Base-by-base conservation (phyloP, 2,888 invertebrate genomes). In the Drosophila tripunctata region DNA sequence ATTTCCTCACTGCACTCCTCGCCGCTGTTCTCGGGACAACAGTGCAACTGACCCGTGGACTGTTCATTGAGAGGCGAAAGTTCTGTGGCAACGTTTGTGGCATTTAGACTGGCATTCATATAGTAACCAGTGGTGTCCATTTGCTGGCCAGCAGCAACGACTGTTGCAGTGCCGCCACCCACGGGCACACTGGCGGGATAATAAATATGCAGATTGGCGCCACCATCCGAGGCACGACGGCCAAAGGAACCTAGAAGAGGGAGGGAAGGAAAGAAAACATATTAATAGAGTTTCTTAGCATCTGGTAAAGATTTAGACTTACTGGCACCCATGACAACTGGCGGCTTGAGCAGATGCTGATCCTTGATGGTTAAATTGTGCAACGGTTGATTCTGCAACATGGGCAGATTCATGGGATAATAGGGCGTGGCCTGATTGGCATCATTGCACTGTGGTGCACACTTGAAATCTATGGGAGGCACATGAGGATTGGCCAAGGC, bases 221-320 rank as follows among this genome's bases (percentile, higher is more conserved):
- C 98, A 78, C 98, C 98, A 92, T 98, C 98, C 35, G 98, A 98
- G 50, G 98, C 98, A 78, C 98, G 94, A 35, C 98, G 94, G 4
- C 97, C 97, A 92, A 97, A 96, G 47, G 95, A 94, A 38, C 96
- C 95, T 76, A 14, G 3, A 0, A 3, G n/a, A 24, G 1, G 6
- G 10, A 0, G 0, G 1, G 10, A 3, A 8, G 7, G 19, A 0
- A 14, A 7, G 4, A 22, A 6, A 1, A 0, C n/a, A n/a, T n/a
- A n/a, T 10, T 0, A 17, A n/a, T 15, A 4, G 0, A 1, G 21
- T 17, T 30, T 2, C 0, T 8, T 1, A 2, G 4, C 2, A n/a
- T 45, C 1, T 5, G 1, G 0, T 1, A 3, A 0, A 0, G 10
- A 19, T 7, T n/a, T 21, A 0, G 10, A 92, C 93, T 92, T 89